Evolutionary conservation across 2,888 invertebrate species (phyloP), one percentile per base, ranked within the genome.

Genomic region (Standfussiana lucernea): DNA sequence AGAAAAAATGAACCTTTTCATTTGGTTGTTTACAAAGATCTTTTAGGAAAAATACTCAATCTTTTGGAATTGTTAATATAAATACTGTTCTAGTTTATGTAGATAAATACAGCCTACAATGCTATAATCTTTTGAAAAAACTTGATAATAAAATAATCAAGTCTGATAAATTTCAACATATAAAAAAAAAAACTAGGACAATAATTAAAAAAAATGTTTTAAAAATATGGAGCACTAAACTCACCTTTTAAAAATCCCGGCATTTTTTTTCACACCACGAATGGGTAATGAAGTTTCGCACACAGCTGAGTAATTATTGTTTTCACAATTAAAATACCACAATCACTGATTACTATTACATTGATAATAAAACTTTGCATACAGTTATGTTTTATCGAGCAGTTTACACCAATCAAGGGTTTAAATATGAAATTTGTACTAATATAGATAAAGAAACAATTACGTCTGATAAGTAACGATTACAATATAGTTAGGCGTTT

Each of bases 361-460:
- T 73, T 87, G 88, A 88, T 89, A 86, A 82, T 88, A 87, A 86
- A 80, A 89, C 83, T 87, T 76, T 84, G 88, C 88, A 86, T 84
- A 85, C 82, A 79, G 91, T 91, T 90, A 64, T 75, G 69, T 88
- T 78, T 94, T 95, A 96, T 95, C 95, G 89, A 89, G 90, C 90
- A 93, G 95, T 96, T 95, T 95, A 94, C 88, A 91, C 91, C 93
- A 96, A 96, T 96, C 95, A 94, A 93, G 90, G 94, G 96, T 96
- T 96, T 94, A 96, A 96, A 94, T 92, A 90, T 91, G 89, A 93
- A 92, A 93, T 94, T 93, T 92, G 94, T 93, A 94, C 90, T 93
- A 94, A 92, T 92, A 91, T 91, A 94, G 96, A 96, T 96, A 96
- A 96, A 93, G 92, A 93, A 92, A 95, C 93, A 95, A 95, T 95